phyloP scores from a whole-genome alignment of 2,113 vertebrate genomes.

The Antennarius striatus region DNA sequence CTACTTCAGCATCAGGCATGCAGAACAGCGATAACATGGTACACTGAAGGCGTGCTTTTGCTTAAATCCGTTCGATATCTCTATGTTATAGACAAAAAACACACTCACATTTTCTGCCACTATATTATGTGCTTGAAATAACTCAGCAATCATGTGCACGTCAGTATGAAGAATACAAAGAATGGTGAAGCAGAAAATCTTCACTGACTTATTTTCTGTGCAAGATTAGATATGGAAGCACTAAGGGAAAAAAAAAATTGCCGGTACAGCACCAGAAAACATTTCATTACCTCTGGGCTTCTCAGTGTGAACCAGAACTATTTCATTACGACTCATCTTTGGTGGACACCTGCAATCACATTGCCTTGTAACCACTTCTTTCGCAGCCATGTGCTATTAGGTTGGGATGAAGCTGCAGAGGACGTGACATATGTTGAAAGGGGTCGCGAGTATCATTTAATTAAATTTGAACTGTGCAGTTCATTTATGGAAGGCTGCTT shows the following conservation, averaged over 20 bases:
- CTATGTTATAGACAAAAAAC: too few relatives aligned
- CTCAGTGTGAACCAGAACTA: slow-evolving; percentile 7
- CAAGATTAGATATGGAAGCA: slow-evolving; percentile 16
- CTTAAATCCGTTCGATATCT: slow-evolving; percentile 6
- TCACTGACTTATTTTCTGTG: slow-evolving; percentile 2
- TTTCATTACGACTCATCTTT: slow-evolving; percentile 18
- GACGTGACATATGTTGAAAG: not conserved
- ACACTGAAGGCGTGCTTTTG: slow-evolving; percentile 1
- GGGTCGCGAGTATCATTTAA: not conserved
- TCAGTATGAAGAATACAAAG: slow-evolving; percentile 4
- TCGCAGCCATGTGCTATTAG: not conserved
- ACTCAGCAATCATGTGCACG: not conserved
- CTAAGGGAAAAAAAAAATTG: not conserved
- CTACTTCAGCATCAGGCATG: slow-evolving; percentile 27
- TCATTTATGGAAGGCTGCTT: slow-evolving; percentile 17
- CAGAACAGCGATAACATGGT: not conserved
- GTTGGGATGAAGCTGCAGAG: not conserved
- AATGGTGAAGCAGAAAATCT: slow-evolving; percentile 5
- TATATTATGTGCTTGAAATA: slow-evolving; percentile 1
- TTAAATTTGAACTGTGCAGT: slow-evolving; percentile 4
- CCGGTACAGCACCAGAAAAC: slow-evolving; percentile 7
- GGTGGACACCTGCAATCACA: slow-evolving; percentile 21
- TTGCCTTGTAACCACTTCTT: not conserved
- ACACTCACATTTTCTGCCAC: not conserved
- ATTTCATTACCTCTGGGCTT: slow-evolving; percentile 31